Evolutionary conservation across 30 jellyfish, hydroid and myxozoan species (phyloP).

Genomic region (Sanderia malayensis): DNA sequence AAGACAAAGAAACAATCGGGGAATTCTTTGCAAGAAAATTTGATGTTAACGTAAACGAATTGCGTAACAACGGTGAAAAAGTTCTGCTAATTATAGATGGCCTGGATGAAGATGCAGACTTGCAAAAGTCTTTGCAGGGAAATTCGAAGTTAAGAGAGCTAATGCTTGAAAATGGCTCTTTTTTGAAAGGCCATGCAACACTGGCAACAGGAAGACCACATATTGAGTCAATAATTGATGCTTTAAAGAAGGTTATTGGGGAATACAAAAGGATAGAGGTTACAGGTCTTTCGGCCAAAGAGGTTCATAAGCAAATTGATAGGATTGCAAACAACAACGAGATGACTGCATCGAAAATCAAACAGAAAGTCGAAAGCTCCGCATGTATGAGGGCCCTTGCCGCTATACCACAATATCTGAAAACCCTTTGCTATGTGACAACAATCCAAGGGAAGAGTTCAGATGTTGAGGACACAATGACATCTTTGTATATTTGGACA

Average conservation of each 20-base stretch:
- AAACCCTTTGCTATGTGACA: background rate
- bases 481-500: background rate
- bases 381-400: slow-evolving; percentile 10
- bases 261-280: background rate
- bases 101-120: slow-evolving; percentile 1
- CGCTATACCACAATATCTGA: slow-evolving; percentile 7
- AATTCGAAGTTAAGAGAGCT: background rate
- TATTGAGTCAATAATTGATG: background rate
- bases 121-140: background rate
- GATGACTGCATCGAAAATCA: background rate
- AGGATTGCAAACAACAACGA: background rate
- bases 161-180: background rate
- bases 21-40: background rate
- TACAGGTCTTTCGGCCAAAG: background rate
- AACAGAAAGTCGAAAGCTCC: background rate
- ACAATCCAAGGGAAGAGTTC: background rate
- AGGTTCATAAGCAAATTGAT: background rate
- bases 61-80: background rate
- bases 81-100: slow-evolving; percentile 11
- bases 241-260: background rate
- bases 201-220: slow-evolving; percentile 10
- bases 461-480: background rate
- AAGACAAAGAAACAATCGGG: background rate
- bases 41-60: background rate
- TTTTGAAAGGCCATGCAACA: slow-evolving; percentile 1